Percentiles rank a stretch among this genome's conserved stretches.
Conservation (phyloP, 2,888 invertebrate genomes). For the Hypolimnas misippus region DNA sequence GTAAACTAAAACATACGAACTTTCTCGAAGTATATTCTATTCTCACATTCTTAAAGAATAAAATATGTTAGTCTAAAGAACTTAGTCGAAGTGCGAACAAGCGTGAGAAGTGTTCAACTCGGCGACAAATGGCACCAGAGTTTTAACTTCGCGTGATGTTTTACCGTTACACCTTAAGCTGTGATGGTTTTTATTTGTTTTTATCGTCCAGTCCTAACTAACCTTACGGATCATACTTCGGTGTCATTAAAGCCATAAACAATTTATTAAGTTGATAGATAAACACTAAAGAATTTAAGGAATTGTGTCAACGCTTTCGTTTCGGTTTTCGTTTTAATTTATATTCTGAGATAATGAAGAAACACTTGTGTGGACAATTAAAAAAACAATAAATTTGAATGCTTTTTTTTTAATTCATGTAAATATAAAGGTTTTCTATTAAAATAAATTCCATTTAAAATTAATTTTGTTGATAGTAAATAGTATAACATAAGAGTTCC, state of each 20-base stretch:
- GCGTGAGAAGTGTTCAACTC: slow-evolving; percentile 10
- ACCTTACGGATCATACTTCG: not conserved
- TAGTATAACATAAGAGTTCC: too few species aligned
- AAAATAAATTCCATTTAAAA: too few species aligned
- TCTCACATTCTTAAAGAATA: slow-evolving; percentile 5
- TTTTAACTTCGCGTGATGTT: slow-evolving; percentile 3
- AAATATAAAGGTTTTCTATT: too few species aligned
- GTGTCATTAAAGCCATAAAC: not conserved
- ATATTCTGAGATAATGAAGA: too few species aligned
- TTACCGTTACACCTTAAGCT: not conserved
- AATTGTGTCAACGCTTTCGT: too few species aligned
- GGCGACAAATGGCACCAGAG: slow-evolving; percentile 9
- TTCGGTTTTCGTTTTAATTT: too few species aligned
- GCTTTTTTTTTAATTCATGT: too few species aligned
- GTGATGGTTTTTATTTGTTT: not conserved
- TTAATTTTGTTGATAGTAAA: too few species aligned
- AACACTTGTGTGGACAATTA: too few species aligned
- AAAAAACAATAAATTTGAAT: too few species aligned
- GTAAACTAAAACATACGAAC: not conserved
- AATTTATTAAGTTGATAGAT: not conserved
- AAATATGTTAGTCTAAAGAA: not conserved
- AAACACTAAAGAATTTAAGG: too few species aligned
- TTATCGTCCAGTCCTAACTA: not conserved
- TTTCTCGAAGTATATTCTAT: too few species aligned
- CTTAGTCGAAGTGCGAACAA: not conserved